A percentile compares a stretch with the other conserved stretches of the same genome.
Evolutionary conservation across 2,888 invertebrate genomes (phyloP).

Genomic region (Acrobasis consociella): DNA sequence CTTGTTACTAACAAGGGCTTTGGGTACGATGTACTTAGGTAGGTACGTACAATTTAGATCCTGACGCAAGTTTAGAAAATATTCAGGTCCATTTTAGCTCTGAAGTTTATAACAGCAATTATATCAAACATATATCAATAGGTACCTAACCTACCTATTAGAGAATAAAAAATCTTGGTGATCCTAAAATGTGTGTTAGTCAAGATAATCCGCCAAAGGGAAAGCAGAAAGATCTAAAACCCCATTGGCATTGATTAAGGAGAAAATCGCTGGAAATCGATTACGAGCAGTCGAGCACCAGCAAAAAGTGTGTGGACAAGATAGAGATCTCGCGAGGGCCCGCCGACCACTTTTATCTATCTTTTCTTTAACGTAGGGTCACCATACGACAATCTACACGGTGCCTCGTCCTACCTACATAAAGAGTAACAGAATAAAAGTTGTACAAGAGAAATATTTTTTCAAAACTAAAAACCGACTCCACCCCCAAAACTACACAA

Average conservation of each 20-base stretch:
- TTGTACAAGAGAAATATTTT: no score
- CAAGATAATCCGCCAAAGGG: not conserved
- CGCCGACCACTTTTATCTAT: conserved; percentile 20
- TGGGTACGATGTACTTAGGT: no score
- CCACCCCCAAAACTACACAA: no score
- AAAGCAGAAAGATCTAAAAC: not conserved
- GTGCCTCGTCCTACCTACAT: not conserved
- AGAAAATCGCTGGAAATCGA: conserved; percentile 45
- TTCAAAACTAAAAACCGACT: no score
- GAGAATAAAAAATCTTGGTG: not conserved
- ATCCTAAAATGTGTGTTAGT: not conserved
- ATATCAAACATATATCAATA: no score
- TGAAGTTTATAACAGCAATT: no score
- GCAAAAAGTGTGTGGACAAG: conserved; percentile 61
- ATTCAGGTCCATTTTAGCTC: no score
- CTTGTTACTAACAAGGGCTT: no score
- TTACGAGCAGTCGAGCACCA: conserved; percentile 39
- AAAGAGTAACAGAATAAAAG: no score
- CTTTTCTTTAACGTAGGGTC: conserved; percentile 20
- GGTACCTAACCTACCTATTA: no score
- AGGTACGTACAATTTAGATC: no score
- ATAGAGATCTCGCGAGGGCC: conserved; percentile 67
- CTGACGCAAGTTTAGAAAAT: no score
- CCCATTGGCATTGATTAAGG: conserved; percentile 16
- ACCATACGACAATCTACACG: not conserved